These are phyloP conservation scores for Drosophila suboccidentalis DNA, from an alignment of 2,888 invertebrate genomes.

Conservation along the genomic window DNA sequence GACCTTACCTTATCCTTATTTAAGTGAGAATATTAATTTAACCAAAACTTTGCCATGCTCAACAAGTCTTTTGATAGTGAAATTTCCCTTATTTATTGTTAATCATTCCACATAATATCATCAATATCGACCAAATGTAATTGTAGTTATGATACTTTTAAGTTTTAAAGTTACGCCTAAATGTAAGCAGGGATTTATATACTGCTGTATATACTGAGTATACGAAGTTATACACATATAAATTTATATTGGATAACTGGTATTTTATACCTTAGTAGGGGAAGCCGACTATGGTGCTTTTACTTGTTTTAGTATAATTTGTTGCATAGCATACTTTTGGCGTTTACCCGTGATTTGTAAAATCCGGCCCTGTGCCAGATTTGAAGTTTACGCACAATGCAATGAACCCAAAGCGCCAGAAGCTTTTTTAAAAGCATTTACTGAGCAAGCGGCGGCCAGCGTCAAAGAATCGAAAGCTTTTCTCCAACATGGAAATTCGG, in stretches of 20 bases:
- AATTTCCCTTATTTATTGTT: too few relatives aligned
- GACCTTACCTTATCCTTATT: too few relatives aligned
- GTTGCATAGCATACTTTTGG: background rate
- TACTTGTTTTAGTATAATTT: background rate
- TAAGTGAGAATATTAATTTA: too few relatives aligned
- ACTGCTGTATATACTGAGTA: too few relatives aligned
- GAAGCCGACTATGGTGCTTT: background rate
- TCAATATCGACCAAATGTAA: too few relatives aligned
- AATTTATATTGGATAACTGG: background rate
- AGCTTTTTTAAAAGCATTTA: slow-evolving; percentile 58
- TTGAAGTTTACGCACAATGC: slow-evolving; percentile 59
- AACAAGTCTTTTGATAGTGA: too few relatives aligned
- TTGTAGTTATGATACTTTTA: too few relatives aligned
- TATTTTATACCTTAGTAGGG: background rate
- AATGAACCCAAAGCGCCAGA: slow-evolving; percentile 56
- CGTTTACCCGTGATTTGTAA: background rate
- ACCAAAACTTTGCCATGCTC: too few relatives aligned
- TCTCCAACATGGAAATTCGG: slow-evolving; percentile 55
- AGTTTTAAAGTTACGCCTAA: too few relatives aligned
- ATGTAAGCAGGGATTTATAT: too few relatives aligned
- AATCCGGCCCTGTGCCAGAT: slow-evolving; percentile 47
- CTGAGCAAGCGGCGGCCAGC: slow-evolving; percentile 1
- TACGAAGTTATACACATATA: too few relatives aligned
- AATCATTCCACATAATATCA: too few relatives aligned
- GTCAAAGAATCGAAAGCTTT: slow-evolving; percentile 46